phyloP scores from a whole-genome alignment of 1,140 invertebrate species.

The Drosophila aff. region DNA sequence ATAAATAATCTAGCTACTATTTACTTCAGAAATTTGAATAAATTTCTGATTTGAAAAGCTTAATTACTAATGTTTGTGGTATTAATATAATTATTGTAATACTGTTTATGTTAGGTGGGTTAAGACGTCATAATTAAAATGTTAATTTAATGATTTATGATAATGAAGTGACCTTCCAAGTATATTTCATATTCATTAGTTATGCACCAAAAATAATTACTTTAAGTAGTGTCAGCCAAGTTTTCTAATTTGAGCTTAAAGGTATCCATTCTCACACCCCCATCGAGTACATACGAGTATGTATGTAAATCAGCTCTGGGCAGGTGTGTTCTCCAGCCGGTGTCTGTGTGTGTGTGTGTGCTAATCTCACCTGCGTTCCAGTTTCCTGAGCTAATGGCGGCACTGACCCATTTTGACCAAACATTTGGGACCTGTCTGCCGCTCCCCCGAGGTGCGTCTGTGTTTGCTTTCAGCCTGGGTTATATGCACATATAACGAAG shows the following conservation, averaged over 20 bases:
- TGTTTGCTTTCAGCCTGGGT: slow-evolving; percentile 16
- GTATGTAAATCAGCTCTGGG: slow-evolving; percentile 14
- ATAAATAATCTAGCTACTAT: too few relatives aligned
- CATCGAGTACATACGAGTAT: neutral
- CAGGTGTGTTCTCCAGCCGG: slow-evolving; percentile 9
- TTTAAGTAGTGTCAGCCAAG: neutral
- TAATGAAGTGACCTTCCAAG: neutral
- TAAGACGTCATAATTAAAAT: neutral
- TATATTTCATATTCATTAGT: neutral
- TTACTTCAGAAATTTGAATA: neutral
- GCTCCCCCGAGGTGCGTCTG: slow-evolving; percentile 55
- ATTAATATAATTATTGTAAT: neutral
- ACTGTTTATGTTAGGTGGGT: neutral
- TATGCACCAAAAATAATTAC: slow-evolving; percentile 1
- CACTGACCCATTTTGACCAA: slow-evolving; percentile 66
- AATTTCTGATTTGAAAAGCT: neutral
- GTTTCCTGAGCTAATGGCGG: slow-evolving; percentile 57
- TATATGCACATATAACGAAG: slow-evolving; percentile 10
- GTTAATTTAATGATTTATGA: neutral
- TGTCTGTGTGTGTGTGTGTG: slow-evolving; percentile 18
- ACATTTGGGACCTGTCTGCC: slow-evolving; percentile 53
- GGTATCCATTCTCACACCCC: neutral
- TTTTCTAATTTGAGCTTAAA: slow-evolving; percentile 11
- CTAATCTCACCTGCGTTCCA: slow-evolving; percentile 48
- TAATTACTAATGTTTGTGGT: neutral